Evolutionary conservation across 2,888 invertebrate genomes (phyloP).

Genomic region (Sacculina carcini): DNA sequence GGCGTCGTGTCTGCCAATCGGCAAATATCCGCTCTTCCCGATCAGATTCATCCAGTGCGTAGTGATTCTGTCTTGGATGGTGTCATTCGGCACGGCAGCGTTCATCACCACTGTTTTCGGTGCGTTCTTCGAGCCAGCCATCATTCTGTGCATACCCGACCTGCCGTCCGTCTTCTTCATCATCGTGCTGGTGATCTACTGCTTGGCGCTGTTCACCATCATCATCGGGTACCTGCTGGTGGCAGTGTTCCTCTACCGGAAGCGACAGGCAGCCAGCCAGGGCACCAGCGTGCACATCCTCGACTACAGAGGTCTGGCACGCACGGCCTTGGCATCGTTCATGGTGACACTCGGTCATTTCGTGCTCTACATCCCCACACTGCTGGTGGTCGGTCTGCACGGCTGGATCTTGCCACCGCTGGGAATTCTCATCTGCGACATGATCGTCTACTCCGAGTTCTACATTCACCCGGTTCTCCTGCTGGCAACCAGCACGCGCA

Average conservation of each 20-base stretch:
- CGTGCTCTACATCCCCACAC: slow-evolving; percentile 16
- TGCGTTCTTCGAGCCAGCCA: slow-evolving; percentile 15
- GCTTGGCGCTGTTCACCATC: slow-evolving; percentile 15
- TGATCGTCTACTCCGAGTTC: slow-evolving; percentile 17
- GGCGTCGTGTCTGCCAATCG: slow-evolving; percentile 16
- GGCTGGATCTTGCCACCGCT: slow-evolving; percentile 11
- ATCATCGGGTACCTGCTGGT: slow-evolving; percentile 16
- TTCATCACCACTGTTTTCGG: slow-evolving; percentile 7
- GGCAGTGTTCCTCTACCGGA: slow-evolving; percentile 8
- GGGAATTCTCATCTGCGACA: slow-evolving; percentile 15
- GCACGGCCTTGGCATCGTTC: slow-evolving; percentile 15
- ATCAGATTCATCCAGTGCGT: slow-evolving; percentile 2
- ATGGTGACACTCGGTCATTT: slow-evolving; percentile 16
- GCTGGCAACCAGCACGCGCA: slow-evolving; percentile 15
- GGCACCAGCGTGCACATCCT: slow-evolving; percentile 2
- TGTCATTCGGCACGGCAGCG: slow-evolving; percentile 7
- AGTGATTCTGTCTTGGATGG: slow-evolving; percentile 8
- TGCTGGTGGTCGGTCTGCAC: slow-evolving; percentile 16
- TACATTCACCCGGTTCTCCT: slow-evolving; percentile 16
- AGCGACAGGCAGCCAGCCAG: slow-evolving; percentile 3
- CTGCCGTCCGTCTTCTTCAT: slow-evolving; percentile 16
- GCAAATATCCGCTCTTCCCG: slow-evolving; percentile 9
- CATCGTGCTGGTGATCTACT: slow-evolving; percentile 16
- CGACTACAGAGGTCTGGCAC: slow-evolving; percentile 11
- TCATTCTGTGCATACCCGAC: slow-evolving; percentile 17